phyloP scores from a whole-genome alignment of 1,140 invertebrate species.

The Thaumatotibia leucotreta region DNA sequence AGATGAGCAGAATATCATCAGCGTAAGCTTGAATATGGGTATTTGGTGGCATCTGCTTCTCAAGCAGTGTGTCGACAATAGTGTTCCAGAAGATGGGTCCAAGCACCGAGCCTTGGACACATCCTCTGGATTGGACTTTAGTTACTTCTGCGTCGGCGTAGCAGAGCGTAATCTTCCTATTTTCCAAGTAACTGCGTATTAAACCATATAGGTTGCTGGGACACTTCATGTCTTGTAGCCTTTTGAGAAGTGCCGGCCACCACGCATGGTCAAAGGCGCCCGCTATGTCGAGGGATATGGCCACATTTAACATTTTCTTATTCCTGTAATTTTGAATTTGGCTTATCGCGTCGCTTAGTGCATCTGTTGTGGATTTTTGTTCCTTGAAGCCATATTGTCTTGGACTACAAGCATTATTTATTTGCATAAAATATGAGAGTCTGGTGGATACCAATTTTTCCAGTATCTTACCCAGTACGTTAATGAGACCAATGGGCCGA shows the following conservation, averaged over 20 bases:
- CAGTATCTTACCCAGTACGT: slow-evolving; percentile 26
- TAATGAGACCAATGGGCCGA: slow-evolving; percentile 19
- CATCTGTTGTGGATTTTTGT: slow-evolving; percentile 17
- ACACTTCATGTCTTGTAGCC: slow-evolving; percentile 16
- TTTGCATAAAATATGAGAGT: background rate
- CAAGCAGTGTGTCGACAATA: slow-evolving; percentile 22
- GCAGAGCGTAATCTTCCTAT: background rate
- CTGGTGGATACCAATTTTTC: slow-evolving; percentile 26
- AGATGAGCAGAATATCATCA: slow-evolving; percentile 26
- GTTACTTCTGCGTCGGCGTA: background rate
- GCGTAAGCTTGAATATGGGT: slow-evolving; percentile 30
- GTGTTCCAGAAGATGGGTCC: slow-evolving; percentile 30
- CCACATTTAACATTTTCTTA: background rate
- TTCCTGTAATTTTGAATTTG: background rate
- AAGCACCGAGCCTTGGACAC: slow-evolving; percentile 32
- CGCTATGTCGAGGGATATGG: slow-evolving; percentile 28
- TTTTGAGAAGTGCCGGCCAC: slow-evolving; percentile 25
- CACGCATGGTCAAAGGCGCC: slow-evolving; percentile 33
- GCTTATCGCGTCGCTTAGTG: slow-evolving; percentile 18
- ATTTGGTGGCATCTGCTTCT: background rate
- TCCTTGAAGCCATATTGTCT: slow-evolving; percentile 29
- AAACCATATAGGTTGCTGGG: too few species aligned
- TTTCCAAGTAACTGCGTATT: too few species aligned
- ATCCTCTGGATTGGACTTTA: too few species aligned
- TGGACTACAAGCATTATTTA: background rate